Evolutionary conservation across 2,888 invertebrate species (phyloP).

Genomic region (Fragum whitleyi): DNA sequence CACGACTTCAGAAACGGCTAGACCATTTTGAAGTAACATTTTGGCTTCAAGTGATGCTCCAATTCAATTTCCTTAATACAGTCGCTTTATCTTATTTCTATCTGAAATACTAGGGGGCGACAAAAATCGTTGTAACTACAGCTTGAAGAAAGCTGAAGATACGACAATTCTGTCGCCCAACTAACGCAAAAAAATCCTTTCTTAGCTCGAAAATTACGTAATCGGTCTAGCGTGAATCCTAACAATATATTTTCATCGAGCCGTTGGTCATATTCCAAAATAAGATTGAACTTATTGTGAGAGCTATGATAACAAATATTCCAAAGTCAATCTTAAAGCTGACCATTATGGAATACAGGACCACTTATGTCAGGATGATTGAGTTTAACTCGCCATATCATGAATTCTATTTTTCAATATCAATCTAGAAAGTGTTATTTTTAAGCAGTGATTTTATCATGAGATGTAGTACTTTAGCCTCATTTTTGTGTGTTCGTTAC

Average conservation of each 20-base stretch:
- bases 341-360: too few species aligned
- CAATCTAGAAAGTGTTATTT: too few species aligned
- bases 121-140: too few species aligned
- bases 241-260: not conserved
- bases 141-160: too few species aligned
- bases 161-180: not conserved
- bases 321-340: too few species aligned
- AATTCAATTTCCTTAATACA: slow-evolving; percentile 6
- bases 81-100: slow-evolving; percentile 2
- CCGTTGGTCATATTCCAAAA: not conserved
- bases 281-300: not conserved
- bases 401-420: too few species aligned
- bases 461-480: too few species aligned
- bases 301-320: not conserved
- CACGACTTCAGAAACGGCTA: not conserved
- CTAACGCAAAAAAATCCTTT: not conserved
- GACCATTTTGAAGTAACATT: not conserved
- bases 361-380: too few species aligned
- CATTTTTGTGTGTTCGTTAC: too few species aligned
- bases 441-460: too few species aligned
- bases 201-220: not conserved
- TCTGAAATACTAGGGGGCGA: too few species aligned
- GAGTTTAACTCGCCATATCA: too few species aligned
- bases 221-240: not conserved
- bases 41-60: not conserved